Evolutionary conservation across 2,113 vertebrate species (phyloP), one percentile per base, ranked within the genome.

Genomic region (Ranitomeya variabilis): DNA sequence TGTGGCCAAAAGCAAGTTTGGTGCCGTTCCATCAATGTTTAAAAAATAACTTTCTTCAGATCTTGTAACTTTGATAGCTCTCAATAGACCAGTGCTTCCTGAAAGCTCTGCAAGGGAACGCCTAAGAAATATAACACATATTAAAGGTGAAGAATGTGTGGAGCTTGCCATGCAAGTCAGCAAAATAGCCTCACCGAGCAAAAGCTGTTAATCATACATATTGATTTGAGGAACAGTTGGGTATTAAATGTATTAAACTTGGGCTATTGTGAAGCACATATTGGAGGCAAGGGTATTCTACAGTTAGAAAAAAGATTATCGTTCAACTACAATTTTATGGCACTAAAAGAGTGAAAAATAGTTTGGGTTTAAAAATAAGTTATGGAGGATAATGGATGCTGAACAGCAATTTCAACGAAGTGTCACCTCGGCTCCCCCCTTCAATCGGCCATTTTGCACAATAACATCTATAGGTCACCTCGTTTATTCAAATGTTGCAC

Each of bases 11-110:
- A 89, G 81, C 71, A 85, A 85, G 87, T 79, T 85, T 89, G 87
- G 87, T 89, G 87, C 81, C 78, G 82, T 89, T 89, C 87, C 87
- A 89, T 85, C 87, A 69, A 85, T 88, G 87, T 88, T 88, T 83
- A 88, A 88, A 88, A 85, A 89, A 89, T 84, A 89, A 85, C 81
- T 85, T 89, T 89, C 87, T 89, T 89, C 87, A 89, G 87, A 89
- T 89, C 87, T 89, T 79, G 81, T 79, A 85, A 89, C 82, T 89
- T 89, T 89, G 87, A 89, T 89, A 85, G 82, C 87, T 89, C 87
- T 89, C 87, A 85, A 85, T 79, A 89, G 87, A 89, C 81, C 57
- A 84, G 80, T 83, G 73, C 87, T 89, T 89, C 87, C 87, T 89
- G 87, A 89, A 89, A 78, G 87, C 74, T 83, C 62, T 88, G 87